Conservation (phyloP, 2,113 vertebrate genomes). For the Percopsis transmontana region DNA sequence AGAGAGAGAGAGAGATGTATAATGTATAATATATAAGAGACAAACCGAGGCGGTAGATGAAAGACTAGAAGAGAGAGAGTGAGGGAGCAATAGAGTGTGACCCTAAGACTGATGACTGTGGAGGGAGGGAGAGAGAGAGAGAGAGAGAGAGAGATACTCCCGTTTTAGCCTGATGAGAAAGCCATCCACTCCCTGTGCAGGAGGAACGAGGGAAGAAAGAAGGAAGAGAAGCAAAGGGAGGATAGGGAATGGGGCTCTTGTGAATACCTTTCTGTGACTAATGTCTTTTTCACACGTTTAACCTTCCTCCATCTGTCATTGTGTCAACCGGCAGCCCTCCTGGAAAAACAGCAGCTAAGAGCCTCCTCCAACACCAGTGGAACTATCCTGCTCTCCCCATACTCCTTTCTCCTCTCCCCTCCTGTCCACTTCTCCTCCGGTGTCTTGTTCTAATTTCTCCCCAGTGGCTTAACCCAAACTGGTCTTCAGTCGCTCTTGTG, state of each 20-base stretch:
- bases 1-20: not conserved
- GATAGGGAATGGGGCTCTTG: slow-evolving; percentile 20
- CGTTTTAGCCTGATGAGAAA: slow-evolving; percentile 69
- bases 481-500: too few species aligned
- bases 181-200: slow-evolving; percentile 52
- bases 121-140: slow-evolving; percentile 36
- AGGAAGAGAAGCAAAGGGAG: slow-evolving; percentile 21
- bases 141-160: slow-evolving; percentile 19
- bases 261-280: slow-evolving; percentile 69
- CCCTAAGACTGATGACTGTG: too few species aligned
- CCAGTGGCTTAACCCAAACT: too few species aligned
- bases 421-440: not conserved
- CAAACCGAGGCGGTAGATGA: slow-evolving; percentile 7
- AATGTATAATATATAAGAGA: not conserved
- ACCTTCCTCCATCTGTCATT: slow-evolving; percentile 63
- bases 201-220: slow-evolving; percentile 23
- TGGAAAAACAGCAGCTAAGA: slow-evolving; percentile 39
- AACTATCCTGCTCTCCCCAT: not conserved
- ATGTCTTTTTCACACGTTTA: slow-evolving; percentile 78
- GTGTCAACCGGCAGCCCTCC: slow-evolving; percentile 45
- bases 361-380: not conserved
- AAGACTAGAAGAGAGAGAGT: slow-evolving; percentile 16
- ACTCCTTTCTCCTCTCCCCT: not conserved
- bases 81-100: too few species aligned
- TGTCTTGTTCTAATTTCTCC: not conserved